Evolutionary conservation across 2,113 vertebrate genomes (phyloP).

Genomic region (Alethe diademata): DNA sequence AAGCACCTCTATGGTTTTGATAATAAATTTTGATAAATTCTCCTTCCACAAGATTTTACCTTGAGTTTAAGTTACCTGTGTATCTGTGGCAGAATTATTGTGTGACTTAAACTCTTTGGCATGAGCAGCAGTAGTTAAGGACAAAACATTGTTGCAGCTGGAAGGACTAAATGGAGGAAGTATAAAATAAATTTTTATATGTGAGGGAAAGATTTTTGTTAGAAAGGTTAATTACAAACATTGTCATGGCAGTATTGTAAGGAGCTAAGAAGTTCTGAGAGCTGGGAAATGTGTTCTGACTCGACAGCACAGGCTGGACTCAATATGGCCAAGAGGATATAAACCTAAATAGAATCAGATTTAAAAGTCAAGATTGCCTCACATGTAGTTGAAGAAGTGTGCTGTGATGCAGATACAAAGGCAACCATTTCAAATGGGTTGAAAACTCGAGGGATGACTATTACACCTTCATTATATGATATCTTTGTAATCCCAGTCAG

Average conservation of each 20-base stretch:
- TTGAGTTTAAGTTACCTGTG: background rate
- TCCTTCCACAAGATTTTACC: background rate
- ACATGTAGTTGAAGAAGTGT: background rate
- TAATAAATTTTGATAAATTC: background rate
- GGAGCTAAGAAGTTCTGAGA: background rate
- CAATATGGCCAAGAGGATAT: background rate
- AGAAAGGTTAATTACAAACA: background rate
- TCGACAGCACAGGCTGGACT: background rate
- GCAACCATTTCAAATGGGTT: background rate
- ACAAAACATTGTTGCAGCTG: background rate
- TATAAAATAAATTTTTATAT: background rate
- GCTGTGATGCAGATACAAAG: background rate
- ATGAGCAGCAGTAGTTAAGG: background rate
- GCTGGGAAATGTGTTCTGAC: background rate
- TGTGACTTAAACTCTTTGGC: background rate
- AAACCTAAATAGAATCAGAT: background rate
- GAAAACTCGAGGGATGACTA: background rate
- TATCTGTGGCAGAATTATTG: background rate
- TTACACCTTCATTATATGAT: accelerated
- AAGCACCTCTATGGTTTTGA: background rate
- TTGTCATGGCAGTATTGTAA: background rate
- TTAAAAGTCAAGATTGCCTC: background rate
- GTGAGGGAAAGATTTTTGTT: background rate
- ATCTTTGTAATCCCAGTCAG: background rate
- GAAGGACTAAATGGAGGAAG: background rate